These are phyloP conservation scores for Struthio camelus DNA, from an alignment of 2,113 vertebrate genomes.

Conservation along the genomic window DNA sequence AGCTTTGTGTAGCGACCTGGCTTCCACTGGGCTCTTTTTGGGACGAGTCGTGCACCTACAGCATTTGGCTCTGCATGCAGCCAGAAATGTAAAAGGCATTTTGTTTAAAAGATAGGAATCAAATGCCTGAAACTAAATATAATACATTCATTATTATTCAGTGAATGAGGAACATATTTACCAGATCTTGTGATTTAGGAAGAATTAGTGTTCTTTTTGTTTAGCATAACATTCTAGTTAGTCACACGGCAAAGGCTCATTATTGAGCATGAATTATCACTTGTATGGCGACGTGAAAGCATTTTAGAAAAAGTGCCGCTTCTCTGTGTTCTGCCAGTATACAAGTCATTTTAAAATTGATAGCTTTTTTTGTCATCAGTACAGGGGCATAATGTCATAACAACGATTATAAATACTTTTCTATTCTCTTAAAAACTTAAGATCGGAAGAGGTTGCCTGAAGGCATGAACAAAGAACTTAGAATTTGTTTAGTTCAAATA, in stretches of 20 bases:
- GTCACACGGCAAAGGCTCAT: not conserved
- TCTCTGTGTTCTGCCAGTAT: not conserved
- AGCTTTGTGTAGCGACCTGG: not conserved
- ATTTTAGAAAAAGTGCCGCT: not conserved
- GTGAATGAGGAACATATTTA: slow-evolving; percentile 41
- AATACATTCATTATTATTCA: slow-evolving; percentile 2
- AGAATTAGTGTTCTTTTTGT: slow-evolving; percentile 1
- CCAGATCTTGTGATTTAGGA: slow-evolving; percentile 39
- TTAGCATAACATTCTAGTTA: not conserved
- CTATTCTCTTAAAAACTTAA: not conserved
- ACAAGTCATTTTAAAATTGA: not conserved
- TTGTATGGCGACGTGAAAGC: not conserved
- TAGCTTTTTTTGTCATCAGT: not conserved
- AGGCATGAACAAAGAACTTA: not conserved
- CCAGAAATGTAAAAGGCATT: not conserved
- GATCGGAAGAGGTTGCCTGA: not conserved
- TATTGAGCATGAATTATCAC: not conserved
- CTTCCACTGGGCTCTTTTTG: not conserved
- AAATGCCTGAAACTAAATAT: not conserved
- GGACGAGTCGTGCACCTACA: not conserved
- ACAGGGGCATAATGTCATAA: not conserved
- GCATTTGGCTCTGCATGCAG: not conserved
- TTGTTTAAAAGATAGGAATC: slow-evolving; percentile 29
- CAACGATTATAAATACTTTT: not conserved
- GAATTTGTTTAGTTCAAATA: not conserved